phyloP scores from a whole-genome alignment of 2,888 invertebrate species.

The Sinopyrophorus schimmeli region DNA sequence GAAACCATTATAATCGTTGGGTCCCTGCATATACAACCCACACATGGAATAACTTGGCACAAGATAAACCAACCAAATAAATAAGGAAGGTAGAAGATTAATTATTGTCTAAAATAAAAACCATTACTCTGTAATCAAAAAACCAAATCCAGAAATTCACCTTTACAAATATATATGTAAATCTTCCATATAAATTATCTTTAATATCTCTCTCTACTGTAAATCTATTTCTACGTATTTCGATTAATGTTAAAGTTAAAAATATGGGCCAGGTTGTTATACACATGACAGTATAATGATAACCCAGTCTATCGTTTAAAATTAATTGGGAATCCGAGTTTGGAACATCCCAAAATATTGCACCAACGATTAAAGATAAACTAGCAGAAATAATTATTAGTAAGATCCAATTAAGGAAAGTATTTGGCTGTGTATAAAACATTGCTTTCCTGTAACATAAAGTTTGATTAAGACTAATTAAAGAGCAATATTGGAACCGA shows the following conservation, averaged over 20 bases:
- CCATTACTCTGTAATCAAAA: slow-evolving; percentile 10
- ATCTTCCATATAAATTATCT: slow-evolving; percentile 78
- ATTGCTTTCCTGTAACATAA: slow-evolving; percentile 60
- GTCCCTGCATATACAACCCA: slow-evolving; percentile 74
- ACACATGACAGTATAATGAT: slow-evolving; percentile 81
- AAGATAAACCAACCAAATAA: slow-evolving; percentile 82
- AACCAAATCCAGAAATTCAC: slow-evolving; percentile 56
- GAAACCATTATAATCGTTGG: slow-evolving; percentile 68
- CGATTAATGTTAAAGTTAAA: slow-evolving; percentile 64
- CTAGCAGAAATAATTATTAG: slow-evolving; percentile 78
- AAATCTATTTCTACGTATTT: slow-evolving; percentile 61
- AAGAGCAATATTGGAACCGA: too few species aligned
- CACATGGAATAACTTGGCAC: slow-evolving; percentile 90
- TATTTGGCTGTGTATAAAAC: slow-evolving; percentile 84
- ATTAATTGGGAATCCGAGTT: slow-evolving; percentile 72
- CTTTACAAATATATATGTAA: slow-evolving; percentile 78
- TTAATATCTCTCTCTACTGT: slow-evolving; percentile 80
- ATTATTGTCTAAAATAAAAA: slow-evolving; percentile 72
- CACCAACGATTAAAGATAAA: slow-evolving; percentile 81
- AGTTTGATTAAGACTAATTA: slow-evolving; percentile 6
- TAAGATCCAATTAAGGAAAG: slow-evolving; percentile 76
- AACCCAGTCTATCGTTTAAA: slow-evolving; percentile 81
- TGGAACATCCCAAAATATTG: slow-evolving; percentile 88
- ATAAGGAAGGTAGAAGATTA: slow-evolving; percentile 75
- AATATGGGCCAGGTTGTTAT: slow-evolving; percentile 78